Percentiles rank a stretch among this genome's conserved stretches.
phyloP scores from a whole-genome alignment of 2,113 vertebrate genomes.

The Mastomys natalensis region DNA sequence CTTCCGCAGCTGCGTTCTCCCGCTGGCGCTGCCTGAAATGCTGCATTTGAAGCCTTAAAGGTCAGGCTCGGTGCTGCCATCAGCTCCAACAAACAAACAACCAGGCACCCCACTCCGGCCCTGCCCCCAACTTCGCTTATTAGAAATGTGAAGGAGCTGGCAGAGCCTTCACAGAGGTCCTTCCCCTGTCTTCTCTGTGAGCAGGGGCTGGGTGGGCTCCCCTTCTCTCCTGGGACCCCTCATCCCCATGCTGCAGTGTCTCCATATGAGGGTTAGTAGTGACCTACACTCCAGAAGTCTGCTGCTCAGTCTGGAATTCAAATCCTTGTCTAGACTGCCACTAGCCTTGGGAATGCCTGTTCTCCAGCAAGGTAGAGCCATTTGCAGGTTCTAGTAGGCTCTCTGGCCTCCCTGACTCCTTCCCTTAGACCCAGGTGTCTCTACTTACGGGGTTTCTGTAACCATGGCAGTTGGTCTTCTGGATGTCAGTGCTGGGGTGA shows the following conservation, averaged over 20 bases:
- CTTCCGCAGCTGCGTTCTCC: constrained; percentile 6
- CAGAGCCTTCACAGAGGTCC: neutral
- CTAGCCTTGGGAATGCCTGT: neutral
- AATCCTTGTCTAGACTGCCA: neutral
- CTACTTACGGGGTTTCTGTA: neutral
- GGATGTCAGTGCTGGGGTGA: neutral
- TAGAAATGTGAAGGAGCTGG: neutral
- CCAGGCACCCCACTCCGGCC: constrained; percentile 46
- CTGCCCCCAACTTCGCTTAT: constrained; percentile 27
- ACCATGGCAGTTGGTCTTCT: neutral
- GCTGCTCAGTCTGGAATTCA: neutral
- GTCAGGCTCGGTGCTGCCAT: constrained; percentile 74
- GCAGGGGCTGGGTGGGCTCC: neutral
- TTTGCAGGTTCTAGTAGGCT: neutral
- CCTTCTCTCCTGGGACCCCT: neutral
- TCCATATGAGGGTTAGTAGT: neutral
- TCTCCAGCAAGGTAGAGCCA: neutral
- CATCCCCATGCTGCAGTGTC: neutral
- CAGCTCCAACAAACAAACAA: constrained; percentile 56
- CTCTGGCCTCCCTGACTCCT: neutral
- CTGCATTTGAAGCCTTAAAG: constrained; percentile 78
- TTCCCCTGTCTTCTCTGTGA: neutral
- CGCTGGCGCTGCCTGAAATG: constrained; percentile 37
- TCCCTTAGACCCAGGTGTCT: neutral
- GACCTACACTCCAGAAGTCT: neutral